Base-by-base conservation (phyloP, 2,113 vertebrate genomes). In the Acanthisitta chloris region DNA sequence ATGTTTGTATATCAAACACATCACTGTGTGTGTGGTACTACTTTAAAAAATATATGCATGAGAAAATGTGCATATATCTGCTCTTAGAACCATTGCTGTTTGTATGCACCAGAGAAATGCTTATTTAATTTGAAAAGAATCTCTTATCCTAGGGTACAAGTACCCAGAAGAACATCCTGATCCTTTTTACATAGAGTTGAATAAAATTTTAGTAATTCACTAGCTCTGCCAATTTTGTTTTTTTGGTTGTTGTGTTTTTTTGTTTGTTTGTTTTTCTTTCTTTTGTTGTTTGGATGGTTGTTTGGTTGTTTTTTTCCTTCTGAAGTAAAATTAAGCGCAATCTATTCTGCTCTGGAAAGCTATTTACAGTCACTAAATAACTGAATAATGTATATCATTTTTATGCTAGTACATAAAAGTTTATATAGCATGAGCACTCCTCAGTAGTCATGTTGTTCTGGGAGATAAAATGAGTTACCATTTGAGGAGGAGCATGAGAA, bases 191-290 rank as follows among this genome's bases (percentile, higher is more conserved):
- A 28, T 20, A n/a, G 2, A 20, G 17, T 28, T 46, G 36, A 55
- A 73, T 72, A 65, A 61, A 85, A 78, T 4, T 38, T 23, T 2
- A 59, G 14, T 24, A 64, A 13, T 43, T 88, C 31, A 81, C 64
- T 86, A 79, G 6, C 29, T 82, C 29, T 61, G 33, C 8, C 21
- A 52, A 8, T 5, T 49, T 81, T 77, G 9, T 5, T 49, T 81
- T 77, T 7, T 1, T 2, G 23, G 7, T 0, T 64, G n/a, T n/a
- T n/a, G n/a, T n/a, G 9, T 5, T 49, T 81, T 77, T 7, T 1
- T 2, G 23, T 64, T 81, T 26, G 7, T 31, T 83, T 61, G 1
- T 29, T 46, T 42, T 6, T 54, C 31, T 14, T 0, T 5, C n/a
- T n/a, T n/a, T n/a, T n/a, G n/a, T n/a, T n/a, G n/a, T n/a, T n/a